Evolutionary conservation across 1,140 invertebrate genomes (phyloP).

Genomic region (Antheraea mylitta): DNA sequence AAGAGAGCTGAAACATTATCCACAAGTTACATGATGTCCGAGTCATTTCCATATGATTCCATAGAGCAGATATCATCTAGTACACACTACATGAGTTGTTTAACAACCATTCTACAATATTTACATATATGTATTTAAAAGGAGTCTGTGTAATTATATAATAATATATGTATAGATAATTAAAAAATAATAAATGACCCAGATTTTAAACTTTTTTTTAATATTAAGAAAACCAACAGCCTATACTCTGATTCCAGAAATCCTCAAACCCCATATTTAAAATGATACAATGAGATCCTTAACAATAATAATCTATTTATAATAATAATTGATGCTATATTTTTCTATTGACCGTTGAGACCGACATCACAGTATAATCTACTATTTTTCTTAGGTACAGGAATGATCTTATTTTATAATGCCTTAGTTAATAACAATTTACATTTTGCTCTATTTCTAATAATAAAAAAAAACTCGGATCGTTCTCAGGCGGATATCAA

Average conservation of each 20-base stretch:
- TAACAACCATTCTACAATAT: constrained; percentile 30
- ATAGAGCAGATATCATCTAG: constrained; percentile 19
- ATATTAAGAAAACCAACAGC: constrained; percentile 51
- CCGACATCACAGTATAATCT: constrained; percentile 76
- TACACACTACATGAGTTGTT: constrained; percentile 26
- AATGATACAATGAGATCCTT: constrained; percentile 75
- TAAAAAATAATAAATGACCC: constrained; percentile 12
- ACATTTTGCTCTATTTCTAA: constrained; percentile 62
- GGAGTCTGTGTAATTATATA: not conserved
- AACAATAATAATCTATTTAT: constrained; percentile 76
- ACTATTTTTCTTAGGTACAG: constrained; percentile 75
- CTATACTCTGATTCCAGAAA: constrained; percentile 63
- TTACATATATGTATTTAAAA: constrained; percentile 14
- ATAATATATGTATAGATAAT: not conserved
- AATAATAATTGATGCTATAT: constrained; percentile 76
- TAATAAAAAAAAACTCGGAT: constrained; percentile 50
- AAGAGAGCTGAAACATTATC: constrained; percentile 52
- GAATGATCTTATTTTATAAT: constrained; percentile 60
- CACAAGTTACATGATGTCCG: constrained; percentile 7
- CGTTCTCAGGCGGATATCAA: constrained; percentile 36
- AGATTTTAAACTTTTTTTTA: constrained; percentile 9
- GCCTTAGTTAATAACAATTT: constrained; percentile 47
- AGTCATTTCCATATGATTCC: not conserved
- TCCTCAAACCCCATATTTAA: constrained; percentile 55
- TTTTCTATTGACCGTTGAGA: constrained; percentile 71